Evolutionary conservation across 2,797 vertebrate genomes (phyloP), one percentile per base, ranked within the genome.

Genomic region (Cottoperca gobio): DNA sequence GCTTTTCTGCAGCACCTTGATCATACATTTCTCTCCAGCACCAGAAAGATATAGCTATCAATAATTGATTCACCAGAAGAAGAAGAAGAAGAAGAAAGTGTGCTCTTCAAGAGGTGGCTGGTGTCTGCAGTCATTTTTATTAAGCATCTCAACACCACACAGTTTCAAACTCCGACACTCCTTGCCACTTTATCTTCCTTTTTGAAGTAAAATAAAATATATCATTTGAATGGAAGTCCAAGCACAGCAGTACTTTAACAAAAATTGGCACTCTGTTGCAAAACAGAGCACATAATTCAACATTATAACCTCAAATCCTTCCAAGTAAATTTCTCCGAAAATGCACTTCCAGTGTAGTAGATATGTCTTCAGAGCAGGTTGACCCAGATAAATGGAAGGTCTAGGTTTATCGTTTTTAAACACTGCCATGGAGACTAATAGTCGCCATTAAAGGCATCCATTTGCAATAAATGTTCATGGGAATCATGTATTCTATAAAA

Each of bases 21-120:
- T 89, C 82, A 83, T 33, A 49, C 71, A 52, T 37, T 82, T 80
- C 60, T 82, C 59, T 78, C 37, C 50, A 11, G 78, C 70, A 64
- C 65, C 71, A 62, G 55, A 49, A 64, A 70, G 63, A 84, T 55
- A n/a, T 49, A 68, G 81, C 62, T 40, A 86, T 92, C 73, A 86
- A 90, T 91, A 88, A 89, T 88, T 86, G 70, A 91, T 88, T 77
- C 24, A 3, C n/a, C 76, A 46, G 70, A 81, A 81, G 55, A 81
- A n/a, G n/a, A n/a, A n/a, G n/a, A 76, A 58, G n/a, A n/a, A 46
- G 70, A 81, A 81, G 55, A 81, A 82, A 65, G 67, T 53, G 58
- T n/a, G 31, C 57, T 79, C 35, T 76, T 79, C 31, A 82, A 78
- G 72, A 49, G 35, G 42, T 26, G 63, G 66, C 76, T 67, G 64